Evolutionary conservation across 2,888 invertebrate species (phyloP).

Genomic region (Dasysyrphus tricinctus): DNA sequence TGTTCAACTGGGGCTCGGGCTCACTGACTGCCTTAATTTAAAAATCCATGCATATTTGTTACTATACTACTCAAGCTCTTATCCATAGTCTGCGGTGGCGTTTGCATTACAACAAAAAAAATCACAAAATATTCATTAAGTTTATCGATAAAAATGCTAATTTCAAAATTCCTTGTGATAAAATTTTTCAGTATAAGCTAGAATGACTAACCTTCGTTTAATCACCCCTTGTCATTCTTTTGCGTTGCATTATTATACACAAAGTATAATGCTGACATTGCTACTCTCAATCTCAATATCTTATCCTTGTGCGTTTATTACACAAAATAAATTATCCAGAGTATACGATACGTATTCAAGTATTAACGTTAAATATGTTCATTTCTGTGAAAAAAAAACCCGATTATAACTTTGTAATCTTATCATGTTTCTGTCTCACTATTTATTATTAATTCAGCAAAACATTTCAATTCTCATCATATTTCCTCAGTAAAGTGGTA

Average conservation of each 20-base stretch:
- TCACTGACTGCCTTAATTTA: too few species aligned
- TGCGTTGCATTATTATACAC: background rate
- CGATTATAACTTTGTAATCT: slow-evolving; percentile 60
- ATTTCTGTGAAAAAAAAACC: slow-evolving; percentile 29
- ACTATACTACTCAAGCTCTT: too few species aligned
- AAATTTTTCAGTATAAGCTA: background rate
- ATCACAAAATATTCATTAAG: background rate
- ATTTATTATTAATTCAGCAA: slow-evolving; percentile 22
- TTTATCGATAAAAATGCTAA: background rate
- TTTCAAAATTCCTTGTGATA: background rate
- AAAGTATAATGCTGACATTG: slow-evolving; percentile 14
- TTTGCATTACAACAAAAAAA: background rate
- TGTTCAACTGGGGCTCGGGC: too few species aligned
- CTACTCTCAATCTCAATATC: background rate
- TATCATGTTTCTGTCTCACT: slow-evolving; percentile 52
- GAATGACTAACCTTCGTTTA: background rate
- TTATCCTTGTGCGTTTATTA: slow-evolving; percentile 10
- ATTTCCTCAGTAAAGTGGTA: slow-evolving; percentile 26
- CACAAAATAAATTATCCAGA: slow-evolving; percentile 11
- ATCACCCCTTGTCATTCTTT: background rate
- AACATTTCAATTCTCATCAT: slow-evolving; percentile 48
- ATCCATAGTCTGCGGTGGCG: too few species aligned
- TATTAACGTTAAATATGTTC: slow-evolving; percentile 5
- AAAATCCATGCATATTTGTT: background rate
- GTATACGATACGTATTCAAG: background rate